Percentiles rank a stretch among this genome's conserved stretches.
These are phyloP conservation scores for Eupithecia insigniata DNA, from an alignment of 2,888 invertebrate genomes.

Conservation along the genomic window DNA sequence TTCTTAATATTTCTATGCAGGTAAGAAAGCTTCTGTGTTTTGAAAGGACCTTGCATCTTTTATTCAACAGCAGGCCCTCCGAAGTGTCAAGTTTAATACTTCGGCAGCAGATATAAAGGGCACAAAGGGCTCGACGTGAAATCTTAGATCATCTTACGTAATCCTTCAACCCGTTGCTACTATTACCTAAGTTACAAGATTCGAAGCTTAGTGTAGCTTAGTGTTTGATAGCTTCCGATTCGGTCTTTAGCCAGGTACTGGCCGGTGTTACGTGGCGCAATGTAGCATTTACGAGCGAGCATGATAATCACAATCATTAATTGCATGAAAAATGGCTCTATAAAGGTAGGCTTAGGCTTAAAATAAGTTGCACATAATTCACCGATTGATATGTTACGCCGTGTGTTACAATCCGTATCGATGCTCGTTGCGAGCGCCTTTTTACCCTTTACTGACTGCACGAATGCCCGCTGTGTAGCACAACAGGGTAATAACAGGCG, in stretches of 20 bases:
- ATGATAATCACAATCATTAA: too few relatives aligned
- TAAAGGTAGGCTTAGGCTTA: too few relatives aligned
- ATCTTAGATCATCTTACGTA: constrained; percentile 50
- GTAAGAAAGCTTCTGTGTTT: background rate
- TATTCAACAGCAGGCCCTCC: constrained; percentile 9
- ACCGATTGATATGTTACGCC: too few relatives aligned
- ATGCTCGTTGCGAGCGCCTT: too few relatives aligned
- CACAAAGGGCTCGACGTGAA: constrained; percentile 39
- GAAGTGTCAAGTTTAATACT: constrained; percentile 36
- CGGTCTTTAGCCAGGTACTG: background rate
- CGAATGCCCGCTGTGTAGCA: too few relatives aligned
- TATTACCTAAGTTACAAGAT: constrained; percentile 2
- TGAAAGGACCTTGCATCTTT: background rate
- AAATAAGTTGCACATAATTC: too few relatives aligned
- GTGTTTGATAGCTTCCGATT: constrained; percentile 4
- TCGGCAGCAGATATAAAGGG: constrained; percentile 29
- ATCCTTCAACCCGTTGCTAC: constrained; percentile 32
- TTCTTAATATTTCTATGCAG: background rate
- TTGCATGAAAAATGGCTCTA: too few relatives aligned
- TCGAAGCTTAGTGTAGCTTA: constrained; percentile 4
- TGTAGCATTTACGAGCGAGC: too few relatives aligned
- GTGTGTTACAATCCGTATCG: too few relatives aligned
- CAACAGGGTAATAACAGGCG: too few relatives aligned
- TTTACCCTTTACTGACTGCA: too few relatives aligned
- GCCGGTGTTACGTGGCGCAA: too few relatives aligned